Evolutionary conservation across 1,140 invertebrate genomes (phyloP).

Genomic region (Drosophila pachea): DNA sequence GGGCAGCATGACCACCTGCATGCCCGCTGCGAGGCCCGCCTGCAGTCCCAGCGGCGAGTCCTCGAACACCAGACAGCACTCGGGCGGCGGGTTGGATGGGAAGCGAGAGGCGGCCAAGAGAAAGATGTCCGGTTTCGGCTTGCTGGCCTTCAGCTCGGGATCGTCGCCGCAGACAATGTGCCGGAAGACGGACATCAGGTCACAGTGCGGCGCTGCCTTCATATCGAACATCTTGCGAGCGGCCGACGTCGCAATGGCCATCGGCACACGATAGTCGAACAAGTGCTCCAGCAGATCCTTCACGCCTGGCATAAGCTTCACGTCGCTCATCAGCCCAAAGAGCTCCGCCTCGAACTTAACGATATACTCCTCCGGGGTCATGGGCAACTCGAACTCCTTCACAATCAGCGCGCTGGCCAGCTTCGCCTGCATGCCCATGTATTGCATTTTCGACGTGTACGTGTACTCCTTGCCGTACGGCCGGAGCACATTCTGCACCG

Average conservation of each 20-base stretch:
- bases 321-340: background rate
- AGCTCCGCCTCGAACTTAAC: background rate
- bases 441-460: slow-evolving; percentile 8
- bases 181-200: slow-evolving; percentile 86
- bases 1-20: slow-evolving; percentile 94
- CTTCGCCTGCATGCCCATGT: slow-evolving; percentile 16
- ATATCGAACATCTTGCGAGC: slow-evolving; percentile 81
- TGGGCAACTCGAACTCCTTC: slow-evolving; percentile 20
- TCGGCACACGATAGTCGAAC: slow-evolving; percentile 86
- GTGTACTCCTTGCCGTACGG: slow-evolving; percentile 26
- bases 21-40: slow-evolving; percentile 88
- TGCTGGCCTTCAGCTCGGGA: slow-evolving; percentile 87
- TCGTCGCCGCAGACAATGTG: slow-evolving; percentile 93
- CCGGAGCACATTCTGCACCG: background rate
- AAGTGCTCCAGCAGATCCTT: slow-evolving; percentile 89
- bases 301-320: slow-evolving; percentile 82
- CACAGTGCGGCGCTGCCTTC: slow-evolving; percentile 86
- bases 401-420: background rate
- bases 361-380: background rate
- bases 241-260: slow-evolving; percentile 93
- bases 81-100: slow-evolving; percentile 84
- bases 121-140: slow-evolving; percentile 96
- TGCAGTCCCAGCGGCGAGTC: slow-evolving; percentile 93
- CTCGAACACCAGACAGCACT: slow-evolving; percentile 93
- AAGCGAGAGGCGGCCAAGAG: slow-evolving; percentile 91